A percentile compares a stretch with the other conserved stretches of the same genome.
These are phyloP conservation scores for Anadara kagoshimensis DNA, from an alignment of 1,140 invertebrate genomes.

Conservation along the genomic window DNA sequence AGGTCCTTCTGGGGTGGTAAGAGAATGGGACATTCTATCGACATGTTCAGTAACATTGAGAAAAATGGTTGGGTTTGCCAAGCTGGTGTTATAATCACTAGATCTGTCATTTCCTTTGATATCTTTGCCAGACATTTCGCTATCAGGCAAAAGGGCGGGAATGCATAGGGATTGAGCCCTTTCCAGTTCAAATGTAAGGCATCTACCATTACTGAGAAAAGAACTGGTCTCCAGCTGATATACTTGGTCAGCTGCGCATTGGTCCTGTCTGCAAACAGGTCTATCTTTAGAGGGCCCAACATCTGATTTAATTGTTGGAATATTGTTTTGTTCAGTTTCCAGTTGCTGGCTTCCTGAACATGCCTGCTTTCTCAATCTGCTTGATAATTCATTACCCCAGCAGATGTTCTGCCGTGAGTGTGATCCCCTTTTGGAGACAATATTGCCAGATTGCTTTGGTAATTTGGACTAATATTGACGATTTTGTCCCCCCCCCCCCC, in stretches of 20 bases:
- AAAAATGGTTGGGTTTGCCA: constrained; percentile 7
- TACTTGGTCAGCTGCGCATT: constrained; percentile 23
- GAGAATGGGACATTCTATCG: neutral
- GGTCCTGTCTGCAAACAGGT: constrained; percentile 31
- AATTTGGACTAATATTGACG: neutral
- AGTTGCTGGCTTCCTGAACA: neutral
- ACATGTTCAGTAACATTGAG: constrained; percentile 4
- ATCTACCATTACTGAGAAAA: constrained; percentile 16
- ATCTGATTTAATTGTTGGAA: constrained; percentile 1
- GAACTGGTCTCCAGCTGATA: constrained; percentile 19
- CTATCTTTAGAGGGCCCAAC: constrained; percentile 10
- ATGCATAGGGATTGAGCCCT: neutral
- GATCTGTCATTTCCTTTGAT: neutral
- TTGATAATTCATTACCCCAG: constrained; percentile 9
- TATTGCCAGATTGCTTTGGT: constrained; percentile 25
- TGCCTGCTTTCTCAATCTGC: constrained; percentile 24
- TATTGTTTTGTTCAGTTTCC: constrained; percentile 15
- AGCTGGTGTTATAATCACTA: constrained; percentile 12
- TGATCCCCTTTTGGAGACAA: constrained; percentile 20
- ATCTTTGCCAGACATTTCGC: constrained; percentile 5
- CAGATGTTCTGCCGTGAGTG: constrained; percentile 17
- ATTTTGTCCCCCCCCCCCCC: too few species aligned
- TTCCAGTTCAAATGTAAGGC: constrained; percentile 17
- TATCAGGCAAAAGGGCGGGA: constrained; percentile 31
- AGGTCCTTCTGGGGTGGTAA: neutral